phyloP scores from a whole-genome alignment of 1,140 invertebrate genomes.

The Bombus ignitus region DNA sequence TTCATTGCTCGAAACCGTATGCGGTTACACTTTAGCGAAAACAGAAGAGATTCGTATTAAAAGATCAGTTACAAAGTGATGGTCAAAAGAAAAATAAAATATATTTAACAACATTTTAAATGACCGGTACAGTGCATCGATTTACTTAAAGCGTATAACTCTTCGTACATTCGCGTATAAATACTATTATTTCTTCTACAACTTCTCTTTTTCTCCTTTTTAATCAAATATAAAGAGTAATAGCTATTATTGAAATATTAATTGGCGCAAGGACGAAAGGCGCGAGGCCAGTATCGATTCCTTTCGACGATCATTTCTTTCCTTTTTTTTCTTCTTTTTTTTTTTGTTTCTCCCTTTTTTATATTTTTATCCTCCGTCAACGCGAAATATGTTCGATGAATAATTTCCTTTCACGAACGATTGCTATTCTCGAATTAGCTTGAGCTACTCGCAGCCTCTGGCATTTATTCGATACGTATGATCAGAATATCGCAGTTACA shows the following conservation, averaged over 20 bases:
- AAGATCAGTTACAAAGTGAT: neutral
- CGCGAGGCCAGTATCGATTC: slow-evolving; percentile 14
- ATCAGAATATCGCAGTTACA: slow-evolving; percentile 59
- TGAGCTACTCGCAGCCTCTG: slow-evolving; percentile 52
- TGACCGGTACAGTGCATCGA: neutral
- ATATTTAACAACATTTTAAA: neutral
- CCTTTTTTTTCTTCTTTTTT: neutral
- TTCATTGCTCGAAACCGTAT: neutral
- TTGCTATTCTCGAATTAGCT: slow-evolving; percentile 65
- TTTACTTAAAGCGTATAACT: neutral
- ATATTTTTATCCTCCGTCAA: slow-evolving; percentile 3
- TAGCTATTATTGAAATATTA: slow-evolving; percentile 26
- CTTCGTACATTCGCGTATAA: neutral
- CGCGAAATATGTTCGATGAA: slow-evolving; percentile 59
- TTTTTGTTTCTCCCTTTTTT: neutral
- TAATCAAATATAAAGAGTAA: neutral
- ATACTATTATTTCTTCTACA: neutral
- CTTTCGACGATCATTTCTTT: neutral
- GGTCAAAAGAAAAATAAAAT: neutral
- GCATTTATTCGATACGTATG: slow-evolving; percentile 62
- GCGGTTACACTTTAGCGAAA: neutral
- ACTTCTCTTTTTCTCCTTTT: neutral
- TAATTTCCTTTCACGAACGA: slow-evolving; percentile 59
- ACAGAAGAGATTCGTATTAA: neutral
- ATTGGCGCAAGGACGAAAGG: slow-evolving; percentile 1